Evolutionary conservation across 2,888 invertebrate species (phyloP).

Genomic region (Spialia ferax): DNA sequence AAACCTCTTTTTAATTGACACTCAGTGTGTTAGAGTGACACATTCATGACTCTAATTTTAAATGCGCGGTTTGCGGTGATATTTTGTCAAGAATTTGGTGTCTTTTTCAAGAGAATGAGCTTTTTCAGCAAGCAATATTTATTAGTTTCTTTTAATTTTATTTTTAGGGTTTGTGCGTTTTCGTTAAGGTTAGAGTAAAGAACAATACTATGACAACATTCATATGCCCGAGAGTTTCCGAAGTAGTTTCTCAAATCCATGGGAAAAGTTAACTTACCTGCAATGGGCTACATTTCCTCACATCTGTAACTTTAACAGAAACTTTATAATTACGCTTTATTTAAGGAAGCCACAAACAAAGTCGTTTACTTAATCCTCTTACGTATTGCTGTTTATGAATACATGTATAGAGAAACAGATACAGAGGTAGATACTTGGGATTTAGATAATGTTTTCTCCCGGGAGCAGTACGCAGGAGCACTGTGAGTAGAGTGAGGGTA

Average conservation of each 20-base stretch:
- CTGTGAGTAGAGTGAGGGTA: background rate
- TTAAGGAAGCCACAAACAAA: background rate
- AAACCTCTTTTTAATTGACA: slow-evolving; percentile 13
- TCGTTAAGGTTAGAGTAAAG: too few species aligned
- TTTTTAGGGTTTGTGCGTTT: too few species aligned
- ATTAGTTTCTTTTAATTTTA: too few species aligned
- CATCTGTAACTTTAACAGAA: too few species aligned
- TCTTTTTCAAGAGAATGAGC: background rate
- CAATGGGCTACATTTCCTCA: too few species aligned
- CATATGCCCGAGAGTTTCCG: too few species aligned
- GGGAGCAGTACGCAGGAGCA: slow-evolving; percentile 7
- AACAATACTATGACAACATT: too few species aligned
- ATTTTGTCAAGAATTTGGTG: background rate
- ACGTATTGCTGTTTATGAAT: background rate
- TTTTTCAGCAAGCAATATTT: too few species aligned
- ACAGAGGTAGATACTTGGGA: slow-evolving; percentile 51
- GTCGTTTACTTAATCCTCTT: background rate
- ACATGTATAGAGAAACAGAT: slow-evolving; percentile 8
- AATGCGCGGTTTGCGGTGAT: background rate
- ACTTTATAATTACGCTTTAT: background rate
- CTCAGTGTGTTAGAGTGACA: background rate
- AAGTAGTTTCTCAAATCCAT: too few species aligned
- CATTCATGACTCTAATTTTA: background rate
- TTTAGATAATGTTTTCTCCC: slow-evolving; percentile 57
- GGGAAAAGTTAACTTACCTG: too few species aligned